Evolutionary conservation across 2,888 invertebrate species (phyloP).

Genomic region (Trissoscelio sp.): DNA sequence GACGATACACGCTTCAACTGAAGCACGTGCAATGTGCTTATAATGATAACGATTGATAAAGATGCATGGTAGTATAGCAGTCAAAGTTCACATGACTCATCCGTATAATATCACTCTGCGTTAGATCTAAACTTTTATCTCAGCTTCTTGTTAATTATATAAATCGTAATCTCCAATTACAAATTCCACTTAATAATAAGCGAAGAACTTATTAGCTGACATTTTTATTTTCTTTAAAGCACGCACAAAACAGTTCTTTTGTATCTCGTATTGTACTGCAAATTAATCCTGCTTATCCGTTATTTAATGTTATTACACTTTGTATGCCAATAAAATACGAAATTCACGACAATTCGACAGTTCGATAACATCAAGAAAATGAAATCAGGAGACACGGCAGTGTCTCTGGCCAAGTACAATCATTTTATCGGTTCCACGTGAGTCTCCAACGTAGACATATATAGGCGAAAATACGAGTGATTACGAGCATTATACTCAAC

Average conservation of each 20-base stretch:
- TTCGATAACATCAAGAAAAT: constrained; percentile 20
- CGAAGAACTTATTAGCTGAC: constrained; percentile 1
- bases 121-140: constrained; percentile 56
- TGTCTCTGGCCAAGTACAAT: too few relatives aligned
- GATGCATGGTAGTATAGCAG: constrained; percentile 60
- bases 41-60: constrained; percentile 68
- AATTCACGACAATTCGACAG: constrained; percentile 7
- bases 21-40: constrained; percentile 68
- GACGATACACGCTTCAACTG: constrained; percentile 45
- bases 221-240: neutral
- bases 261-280: neutral
- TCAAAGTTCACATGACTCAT: constrained; percentile 69
- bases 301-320: constrained; percentile 19
- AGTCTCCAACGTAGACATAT: constrained; percentile 91
- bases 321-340: constrained; percentile 29
- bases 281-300: constrained; percentile 7
- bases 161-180: constrained; percentile 20
- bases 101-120: constrained; percentile 43
- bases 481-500: constrained; percentile 87
- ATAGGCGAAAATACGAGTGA: constrained; percentile 88
- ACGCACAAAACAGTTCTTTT: neutral
- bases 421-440: too few relatives aligned
- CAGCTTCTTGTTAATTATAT: constrained; percentile 49
- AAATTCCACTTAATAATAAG: constrained; percentile 26
- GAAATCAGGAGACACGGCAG: too few relatives aligned